phyloP scores from a whole-genome alignment of 1,140 invertebrate species.

The Acromyrmex heyeri region DNA sequence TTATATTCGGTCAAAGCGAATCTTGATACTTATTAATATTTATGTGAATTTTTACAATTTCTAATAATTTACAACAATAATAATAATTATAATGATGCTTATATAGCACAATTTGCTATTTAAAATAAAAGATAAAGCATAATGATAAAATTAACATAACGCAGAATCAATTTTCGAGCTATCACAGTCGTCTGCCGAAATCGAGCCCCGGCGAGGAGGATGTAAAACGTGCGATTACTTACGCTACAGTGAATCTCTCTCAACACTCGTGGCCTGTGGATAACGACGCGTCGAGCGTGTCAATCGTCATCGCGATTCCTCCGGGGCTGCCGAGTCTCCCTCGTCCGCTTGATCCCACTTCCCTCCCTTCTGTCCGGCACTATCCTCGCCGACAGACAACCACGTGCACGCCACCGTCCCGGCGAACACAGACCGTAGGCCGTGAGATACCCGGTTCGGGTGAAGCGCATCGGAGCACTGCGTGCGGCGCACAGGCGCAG shows the following conservation, averaged over 20 bases:
- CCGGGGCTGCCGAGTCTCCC: neutral
- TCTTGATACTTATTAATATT: too few relatives aligned
- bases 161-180: neutral
- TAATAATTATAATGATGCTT: neutral
- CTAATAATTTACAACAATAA: neutral
- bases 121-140: neutral
- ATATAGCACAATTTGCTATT: neutral
- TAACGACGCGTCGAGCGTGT: constrained; percentile 24
- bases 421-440: constrained; percentile 15
- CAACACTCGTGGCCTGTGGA: neutral
- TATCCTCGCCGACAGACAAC: constrained; percentile 54
- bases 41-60: too few relatives aligned
- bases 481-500: constrained; percentile 47
- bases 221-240: constrained; percentile 30
- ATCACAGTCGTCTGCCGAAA: neutral
- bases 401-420: constrained; percentile 73
- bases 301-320: constrained; percentile 40
- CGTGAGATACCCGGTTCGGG: neutral
- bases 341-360: neutral
- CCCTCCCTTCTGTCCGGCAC: neutral
- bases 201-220: neutral
- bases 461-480: constrained; percentile 30
- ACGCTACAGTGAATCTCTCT: constrained; percentile 17
- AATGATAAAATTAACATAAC: neutral
- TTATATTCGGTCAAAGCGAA: too few relatives aligned